Evolutionary conservation across 2,888 invertebrate species (phyloP).

Genomic region (Drosophila sordidapex): DNA sequence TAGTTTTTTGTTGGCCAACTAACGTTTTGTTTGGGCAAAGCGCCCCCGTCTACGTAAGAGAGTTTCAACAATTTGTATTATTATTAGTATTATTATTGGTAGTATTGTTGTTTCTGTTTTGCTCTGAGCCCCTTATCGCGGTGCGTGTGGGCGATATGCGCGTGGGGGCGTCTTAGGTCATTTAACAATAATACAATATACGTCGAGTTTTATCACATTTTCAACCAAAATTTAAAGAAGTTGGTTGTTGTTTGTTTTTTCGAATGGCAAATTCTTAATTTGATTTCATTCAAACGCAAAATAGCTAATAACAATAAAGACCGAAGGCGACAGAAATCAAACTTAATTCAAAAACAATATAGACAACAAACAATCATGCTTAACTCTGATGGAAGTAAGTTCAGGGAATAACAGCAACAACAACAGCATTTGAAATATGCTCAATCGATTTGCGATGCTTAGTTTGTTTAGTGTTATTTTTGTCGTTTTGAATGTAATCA

Average conservation of each 20-base stretch:
- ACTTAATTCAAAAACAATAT: constrained; percentile 13
- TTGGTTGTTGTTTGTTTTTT: constrained; percentile 12
- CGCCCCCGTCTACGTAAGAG: constrained; percentile 60
- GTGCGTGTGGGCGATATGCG: constrained; percentile 44
- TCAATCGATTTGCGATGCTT: constrained; percentile 65
- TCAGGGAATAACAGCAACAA: constrained; percentile 38
- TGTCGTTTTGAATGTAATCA: constrained; percentile 53
- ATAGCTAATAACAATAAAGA: constrained; percentile 38
- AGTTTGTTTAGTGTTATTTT: constrained; percentile 33
- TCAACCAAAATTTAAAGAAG: not conserved
- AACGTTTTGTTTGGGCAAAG: constrained; percentile 52
- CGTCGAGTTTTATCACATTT: constrained; percentile 17
- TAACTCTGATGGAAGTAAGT: constrained; percentile 46
- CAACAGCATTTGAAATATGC: constrained; percentile 28
- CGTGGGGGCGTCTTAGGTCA: constrained; percentile 61
- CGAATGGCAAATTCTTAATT: constrained; percentile 10
- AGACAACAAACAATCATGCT: constrained; percentile 36
- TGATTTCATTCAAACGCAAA: constrained; percentile 57
- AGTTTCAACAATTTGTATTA: constrained; percentile 45
- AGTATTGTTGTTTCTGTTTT: constrained; percentile 26
- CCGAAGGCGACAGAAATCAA: constrained; percentile 29
- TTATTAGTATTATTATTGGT: constrained; percentile 33
- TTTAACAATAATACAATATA: constrained; percentile 19
- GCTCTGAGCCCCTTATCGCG: constrained; percentile 40
- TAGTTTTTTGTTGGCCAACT: constrained; percentile 51